These are phyloP conservation scores for Grantiella picta DNA, from an alignment of 2,113 vertebrate genomes.

Conservation along the genomic window DNA sequence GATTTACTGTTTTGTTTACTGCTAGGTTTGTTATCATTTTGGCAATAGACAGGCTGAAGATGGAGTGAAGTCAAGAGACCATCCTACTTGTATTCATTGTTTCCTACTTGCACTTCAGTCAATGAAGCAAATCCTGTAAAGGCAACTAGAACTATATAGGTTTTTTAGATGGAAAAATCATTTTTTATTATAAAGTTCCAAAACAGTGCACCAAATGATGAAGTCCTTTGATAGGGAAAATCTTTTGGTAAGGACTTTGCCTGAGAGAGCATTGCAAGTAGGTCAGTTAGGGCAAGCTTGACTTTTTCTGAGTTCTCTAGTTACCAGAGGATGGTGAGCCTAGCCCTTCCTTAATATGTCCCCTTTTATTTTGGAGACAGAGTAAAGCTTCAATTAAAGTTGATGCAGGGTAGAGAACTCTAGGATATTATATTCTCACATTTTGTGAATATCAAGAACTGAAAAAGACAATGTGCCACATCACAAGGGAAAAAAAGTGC, in stretches of 20 bases:
- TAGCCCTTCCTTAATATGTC: neutral
- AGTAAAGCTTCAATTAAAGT: neutral
- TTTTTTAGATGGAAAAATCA: neutral
- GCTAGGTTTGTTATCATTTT: neutral
- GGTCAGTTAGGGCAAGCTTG: neutral
- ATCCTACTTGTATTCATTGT: neutral
- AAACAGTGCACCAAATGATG: neutral
- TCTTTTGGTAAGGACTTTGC: neutral
- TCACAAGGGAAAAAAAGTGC: neutral
- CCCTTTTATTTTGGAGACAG: neutral
- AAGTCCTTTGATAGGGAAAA: neutral
- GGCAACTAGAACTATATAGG: neutral
- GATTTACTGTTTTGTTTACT: slow-evolving; percentile 56
- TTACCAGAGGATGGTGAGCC: neutral
- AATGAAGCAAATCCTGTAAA: neutral
- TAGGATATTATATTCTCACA: neutral
- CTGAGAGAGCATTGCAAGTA: neutral
- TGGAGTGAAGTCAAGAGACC: neutral
- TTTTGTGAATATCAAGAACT: neutral
- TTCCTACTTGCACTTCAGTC: neutral
- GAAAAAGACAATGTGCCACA: neutral
- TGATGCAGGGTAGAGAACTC: neutral
- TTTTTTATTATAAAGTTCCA: neutral
- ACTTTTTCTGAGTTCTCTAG: neutral
- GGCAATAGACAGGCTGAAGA: neutral